Conservation (phyloP, 2,797 vertebrate genomes). For the Squalus acanthias region DNA sequence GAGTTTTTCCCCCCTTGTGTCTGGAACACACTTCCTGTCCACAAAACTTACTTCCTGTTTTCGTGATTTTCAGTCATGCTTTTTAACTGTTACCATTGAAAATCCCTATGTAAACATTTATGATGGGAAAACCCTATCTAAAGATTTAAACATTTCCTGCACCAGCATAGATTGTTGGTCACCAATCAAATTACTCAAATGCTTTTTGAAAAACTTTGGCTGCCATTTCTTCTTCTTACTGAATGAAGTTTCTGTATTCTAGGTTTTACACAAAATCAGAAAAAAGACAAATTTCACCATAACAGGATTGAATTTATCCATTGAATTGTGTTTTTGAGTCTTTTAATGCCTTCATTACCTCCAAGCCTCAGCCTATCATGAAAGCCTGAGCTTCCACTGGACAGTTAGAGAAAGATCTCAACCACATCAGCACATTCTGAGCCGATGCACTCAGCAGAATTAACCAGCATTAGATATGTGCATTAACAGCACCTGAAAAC, state of each 20-base stretch:
- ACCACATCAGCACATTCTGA: not conserved
- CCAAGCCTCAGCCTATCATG: not conserved
- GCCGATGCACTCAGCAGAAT: not conserved
- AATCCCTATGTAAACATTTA: not conserved
- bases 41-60: not conserved
- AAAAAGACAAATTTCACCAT: not conserved
- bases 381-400: not conserved
- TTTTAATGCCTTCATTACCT: not conserved
- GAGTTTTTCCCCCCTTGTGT: not conserved
- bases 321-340: not conserved
- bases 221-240: too few relatives aligned
- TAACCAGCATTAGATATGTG: not conserved
- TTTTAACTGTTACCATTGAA: not conserved
- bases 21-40: not conserved
- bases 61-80: not conserved
- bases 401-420: not conserved
- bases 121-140: not conserved
- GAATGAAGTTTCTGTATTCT: not conserved
- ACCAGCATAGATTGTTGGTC: not conserved
- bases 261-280: not conserved
- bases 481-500: not conserved
- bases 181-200: too few relatives aligned
- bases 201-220: not conserved
- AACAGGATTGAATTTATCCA: not conserved
- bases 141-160: not conserved